Evolutionary conservation across 2,113 vertebrate species (phyloP).

Genomic region (Tachysurus vachellii): DNA sequence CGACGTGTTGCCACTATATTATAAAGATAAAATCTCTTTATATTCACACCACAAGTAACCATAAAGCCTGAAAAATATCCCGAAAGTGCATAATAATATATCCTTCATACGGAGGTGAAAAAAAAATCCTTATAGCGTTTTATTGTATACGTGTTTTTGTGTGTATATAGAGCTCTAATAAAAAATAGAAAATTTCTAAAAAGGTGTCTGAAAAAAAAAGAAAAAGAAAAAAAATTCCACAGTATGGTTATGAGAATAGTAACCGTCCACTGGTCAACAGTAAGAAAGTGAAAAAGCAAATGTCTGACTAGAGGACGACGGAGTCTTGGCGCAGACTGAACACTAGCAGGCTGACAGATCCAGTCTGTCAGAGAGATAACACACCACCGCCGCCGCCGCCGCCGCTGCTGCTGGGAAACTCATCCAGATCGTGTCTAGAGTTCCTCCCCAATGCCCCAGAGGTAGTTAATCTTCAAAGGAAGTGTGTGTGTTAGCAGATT

Average conservation of each 20-base stretch:
- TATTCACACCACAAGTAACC: constrained; percentile 43
- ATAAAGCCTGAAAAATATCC: constrained; percentile 44
- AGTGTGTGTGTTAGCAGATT: constrained; percentile 84
- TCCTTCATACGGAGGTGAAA: constrained; percentile 58
- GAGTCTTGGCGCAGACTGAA: constrained; percentile 67
- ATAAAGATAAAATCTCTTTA: background rate
- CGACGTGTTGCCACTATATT: background rate
- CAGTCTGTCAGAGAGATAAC: constrained; percentile 79
- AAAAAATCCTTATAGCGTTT: constrained; percentile 51
- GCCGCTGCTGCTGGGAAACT: constrained; percentile 59
- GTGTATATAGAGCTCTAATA: constrained; percentile 33
- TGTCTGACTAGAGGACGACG: constrained; percentile 58
- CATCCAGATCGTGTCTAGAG: constrained; percentile 72
- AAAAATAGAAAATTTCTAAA: constrained; percentile 69
- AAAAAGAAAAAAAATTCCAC: constrained; percentile 52
- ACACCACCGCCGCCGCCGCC: constrained; percentile 22
- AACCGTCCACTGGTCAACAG: constrained; percentile 89
- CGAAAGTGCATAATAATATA: constrained; percentile 68
- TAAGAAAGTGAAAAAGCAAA: constrained; percentile 64
- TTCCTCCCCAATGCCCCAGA: constrained; percentile 79
- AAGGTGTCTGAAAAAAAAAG: constrained; percentile 60
- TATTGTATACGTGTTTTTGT: background rate
- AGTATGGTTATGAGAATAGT: constrained; percentile 50
- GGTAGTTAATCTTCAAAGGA: constrained; percentile 86
- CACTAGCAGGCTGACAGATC: constrained; percentile 79